These are phyloP conservation scores for Alectura lathami DNA, from an alignment of 2,113 vertebrate genomes.

Conservation along the genomic window DNA sequence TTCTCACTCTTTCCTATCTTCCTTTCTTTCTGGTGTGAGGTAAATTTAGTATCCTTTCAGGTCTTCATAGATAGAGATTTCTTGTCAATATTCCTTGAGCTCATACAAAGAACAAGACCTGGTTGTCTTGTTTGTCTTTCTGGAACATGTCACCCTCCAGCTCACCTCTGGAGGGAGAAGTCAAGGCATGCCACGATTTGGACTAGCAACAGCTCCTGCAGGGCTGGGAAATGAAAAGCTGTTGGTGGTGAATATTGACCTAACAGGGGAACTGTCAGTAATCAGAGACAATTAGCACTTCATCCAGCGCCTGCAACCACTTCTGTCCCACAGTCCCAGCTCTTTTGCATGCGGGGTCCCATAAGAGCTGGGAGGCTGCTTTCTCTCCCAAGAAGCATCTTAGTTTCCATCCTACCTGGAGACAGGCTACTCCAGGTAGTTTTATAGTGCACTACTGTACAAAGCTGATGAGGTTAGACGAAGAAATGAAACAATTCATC, in stretches of 20 bases:
- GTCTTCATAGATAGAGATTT: not conserved
- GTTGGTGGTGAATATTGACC: not conserved
- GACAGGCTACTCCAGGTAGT: not conserved
- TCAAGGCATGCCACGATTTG: not conserved
- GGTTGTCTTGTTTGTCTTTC: not conserved
- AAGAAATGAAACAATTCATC: not conserved
- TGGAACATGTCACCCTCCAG: not conserved
- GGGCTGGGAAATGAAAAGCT: not conserved
- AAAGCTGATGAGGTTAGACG: not conserved
- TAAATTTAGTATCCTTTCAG: accelerated
- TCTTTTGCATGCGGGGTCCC: not conserved
- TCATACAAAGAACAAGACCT: not conserved
- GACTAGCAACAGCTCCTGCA: not conserved
- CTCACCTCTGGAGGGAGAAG: not conserved
- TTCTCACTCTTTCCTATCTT: not conserved
- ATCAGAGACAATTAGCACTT: not conserved
- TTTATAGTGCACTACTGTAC: not conserved
- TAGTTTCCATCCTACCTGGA: not conserved
- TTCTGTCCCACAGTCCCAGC: not conserved
- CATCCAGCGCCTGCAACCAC: not conserved
- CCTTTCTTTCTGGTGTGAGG: not conserved
- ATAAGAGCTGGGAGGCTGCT: not conserved
- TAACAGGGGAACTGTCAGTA: not conserved
- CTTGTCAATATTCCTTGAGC: not conserved
- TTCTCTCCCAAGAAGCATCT: not conserved